A percentile compares a stretch with the other conserved stretches of the same genome.
Evolutionary conservation across 2,797 vertebrate genomes (phyloP).

Genomic region (Chelon auratus): DNA sequence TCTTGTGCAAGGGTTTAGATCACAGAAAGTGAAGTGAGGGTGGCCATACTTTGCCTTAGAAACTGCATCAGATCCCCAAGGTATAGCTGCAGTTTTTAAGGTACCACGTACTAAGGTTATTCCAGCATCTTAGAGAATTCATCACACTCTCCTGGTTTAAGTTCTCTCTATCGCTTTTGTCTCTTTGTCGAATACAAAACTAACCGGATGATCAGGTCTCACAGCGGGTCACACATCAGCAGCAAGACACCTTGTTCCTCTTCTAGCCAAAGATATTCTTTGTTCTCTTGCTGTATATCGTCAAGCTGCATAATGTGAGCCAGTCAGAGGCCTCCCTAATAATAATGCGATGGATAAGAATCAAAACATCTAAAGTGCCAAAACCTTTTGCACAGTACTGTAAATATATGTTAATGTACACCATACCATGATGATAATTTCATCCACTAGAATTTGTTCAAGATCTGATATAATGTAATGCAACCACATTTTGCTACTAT

Average conservation of each 20-base stretch:
- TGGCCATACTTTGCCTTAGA: no score
- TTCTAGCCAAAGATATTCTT: conserved; percentile 1
- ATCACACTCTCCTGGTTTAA: background rate
- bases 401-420: conserved; percentile 9
- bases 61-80: background rate
- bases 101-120: background rate
- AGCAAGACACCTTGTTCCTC: background rate
- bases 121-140: background rate
- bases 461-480: conserved; percentile 16
- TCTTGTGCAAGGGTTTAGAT: no score
- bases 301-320: background rate
- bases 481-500: conserved; percentile 40
- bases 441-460: no score
- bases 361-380: background rate
- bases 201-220: conserved; percentile 5
- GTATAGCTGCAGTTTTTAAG: background rate
- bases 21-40: no score
- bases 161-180: background rate
- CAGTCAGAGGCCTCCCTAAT: background rate
- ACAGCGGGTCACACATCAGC: background rate
- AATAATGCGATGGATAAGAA: background rate
- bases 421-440: no score
- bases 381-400: background rate
- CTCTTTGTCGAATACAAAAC: background rate
- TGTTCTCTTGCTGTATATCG: background rate